Evolutionary conservation across 2,113 vertebrate species (phyloP).

Genomic region (Ondatra zibethicus): DNA sequence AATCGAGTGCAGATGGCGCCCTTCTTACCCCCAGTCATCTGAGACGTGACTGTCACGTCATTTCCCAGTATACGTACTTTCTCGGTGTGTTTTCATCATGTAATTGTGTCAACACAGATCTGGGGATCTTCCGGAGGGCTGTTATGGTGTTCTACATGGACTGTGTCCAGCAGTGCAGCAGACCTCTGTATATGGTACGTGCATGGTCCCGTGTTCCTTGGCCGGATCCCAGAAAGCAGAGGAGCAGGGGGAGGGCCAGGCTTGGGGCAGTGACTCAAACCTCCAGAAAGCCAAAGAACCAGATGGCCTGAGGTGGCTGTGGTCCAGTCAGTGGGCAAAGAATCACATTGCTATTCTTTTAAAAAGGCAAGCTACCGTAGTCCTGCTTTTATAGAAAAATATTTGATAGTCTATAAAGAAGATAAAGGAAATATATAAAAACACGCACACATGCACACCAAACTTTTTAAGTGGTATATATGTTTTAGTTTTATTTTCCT

Average conservation of each 20-base stretch:
- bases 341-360: not conserved
- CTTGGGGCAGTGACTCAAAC: not conserved
- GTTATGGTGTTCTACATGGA: constrained; percentile 88
- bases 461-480: not conserved
- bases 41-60: not conserved
- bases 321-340: not conserved
- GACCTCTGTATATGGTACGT: constrained; percentile 90
- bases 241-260: not conserved
- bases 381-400: constrained; percentile 27
- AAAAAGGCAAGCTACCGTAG: not conserved
- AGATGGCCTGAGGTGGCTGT: constrained; percentile 38
- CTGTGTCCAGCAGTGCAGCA: constrained; percentile 88
- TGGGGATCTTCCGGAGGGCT: constrained; percentile 86
- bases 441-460: not conserved
- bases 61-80: not conserved
- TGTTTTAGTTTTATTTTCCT: too few relatives aligned
- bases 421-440: not conserved
- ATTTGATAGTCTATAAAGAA: not conserved
- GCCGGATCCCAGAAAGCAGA: not conserved
- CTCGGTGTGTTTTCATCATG: not conserved
- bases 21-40: not conserved
- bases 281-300: not conserved
- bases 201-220: not conserved
- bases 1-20: not conserved
- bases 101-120: constrained; percentile 82